Conservation (phyloP, 2,797 vertebrate genomes). For the Sebastes vulpes region DNA sequence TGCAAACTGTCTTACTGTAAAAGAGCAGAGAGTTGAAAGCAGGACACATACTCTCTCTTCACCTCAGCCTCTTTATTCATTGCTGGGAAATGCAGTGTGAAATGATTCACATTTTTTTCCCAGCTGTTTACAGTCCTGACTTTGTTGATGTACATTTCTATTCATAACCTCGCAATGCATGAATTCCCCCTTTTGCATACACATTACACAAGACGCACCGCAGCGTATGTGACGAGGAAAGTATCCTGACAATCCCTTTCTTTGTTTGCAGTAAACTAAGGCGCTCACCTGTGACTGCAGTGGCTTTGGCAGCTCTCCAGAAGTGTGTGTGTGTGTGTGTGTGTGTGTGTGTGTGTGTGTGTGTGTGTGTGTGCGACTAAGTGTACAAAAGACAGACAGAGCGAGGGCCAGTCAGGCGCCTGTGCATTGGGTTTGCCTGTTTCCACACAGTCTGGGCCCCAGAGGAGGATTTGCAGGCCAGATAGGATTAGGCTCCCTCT, state of each 20-base stretch:
- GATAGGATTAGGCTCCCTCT: slow-evolving; percentile 86
- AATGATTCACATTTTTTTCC: slow-evolving; percentile 28
- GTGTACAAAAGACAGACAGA: slow-evolving; percentile 52
- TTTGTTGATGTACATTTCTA: slow-evolving; percentile 43
- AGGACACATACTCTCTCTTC: slow-evolving; percentile 35
- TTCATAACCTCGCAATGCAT: slow-evolving; percentile 30
- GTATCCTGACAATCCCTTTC: slow-evolving; percentile 73
- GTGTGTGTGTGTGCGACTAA: slow-evolving; percentile 13
- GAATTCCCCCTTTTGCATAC: not conserved
- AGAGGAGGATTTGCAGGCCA: slow-evolving; percentile 84
- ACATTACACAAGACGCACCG: slow-evolving; percentile 16
- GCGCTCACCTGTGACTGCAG: slow-evolving; percentile 83
- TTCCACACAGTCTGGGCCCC: slow-evolving; percentile 81
- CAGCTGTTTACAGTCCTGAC: slow-evolving; percentile 23
- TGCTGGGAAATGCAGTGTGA: slow-evolving; percentile 40
- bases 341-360: not conserved
- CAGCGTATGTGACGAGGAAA: slow-evolving; percentile 47
- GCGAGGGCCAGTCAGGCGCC: slow-evolving; percentile 71
- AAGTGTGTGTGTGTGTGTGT: slow-evolving; percentile 7
- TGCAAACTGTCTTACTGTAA: slow-evolving; percentile 46
- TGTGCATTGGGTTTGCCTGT: slow-evolving; percentile 73
- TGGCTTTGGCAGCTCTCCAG: slow-evolving; percentile 70
- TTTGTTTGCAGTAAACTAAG: slow-evolving; percentile 81
- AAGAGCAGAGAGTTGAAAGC: slow-evolving; percentile 45
- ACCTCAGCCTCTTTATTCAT: slow-evolving; percentile 26